Conservation (phyloP, 2,888 invertebrate species). For the Chamaedrilus cognettii region DNA sequence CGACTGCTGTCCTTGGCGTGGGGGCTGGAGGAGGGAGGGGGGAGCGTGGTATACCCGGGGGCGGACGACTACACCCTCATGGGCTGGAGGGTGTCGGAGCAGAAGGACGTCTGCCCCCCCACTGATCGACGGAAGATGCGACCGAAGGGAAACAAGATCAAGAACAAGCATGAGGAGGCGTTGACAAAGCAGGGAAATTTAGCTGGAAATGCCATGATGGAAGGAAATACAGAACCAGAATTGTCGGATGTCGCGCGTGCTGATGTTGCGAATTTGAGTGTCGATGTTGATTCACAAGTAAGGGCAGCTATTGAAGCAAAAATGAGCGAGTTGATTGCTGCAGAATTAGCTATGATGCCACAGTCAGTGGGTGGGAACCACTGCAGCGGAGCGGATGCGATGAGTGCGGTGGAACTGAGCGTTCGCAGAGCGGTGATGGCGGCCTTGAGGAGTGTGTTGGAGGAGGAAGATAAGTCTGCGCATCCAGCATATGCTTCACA, state of each 20-base stretch:
- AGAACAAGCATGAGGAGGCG: neutral
- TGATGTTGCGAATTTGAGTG: neutral
- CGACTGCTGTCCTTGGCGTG: constrained; percentile 68
- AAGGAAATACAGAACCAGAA: neutral
- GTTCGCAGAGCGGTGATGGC: no score
- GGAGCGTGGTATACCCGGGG: constrained; percentile 68
- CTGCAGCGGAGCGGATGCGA: constrained; percentile 1
- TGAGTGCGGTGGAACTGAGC: no score
- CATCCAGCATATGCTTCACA: no score
- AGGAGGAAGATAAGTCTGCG: neutral
- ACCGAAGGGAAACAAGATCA: neutral
- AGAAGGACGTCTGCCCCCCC: constrained; percentile 42
- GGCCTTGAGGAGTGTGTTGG: no score
- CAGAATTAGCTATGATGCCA: neutral
- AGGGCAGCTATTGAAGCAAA: neutral
- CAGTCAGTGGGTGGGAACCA: constrained; percentile 12
- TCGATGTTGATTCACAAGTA: neutral
- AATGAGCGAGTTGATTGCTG: neutral
- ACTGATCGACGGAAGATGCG: neutral
- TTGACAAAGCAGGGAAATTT: neutral
- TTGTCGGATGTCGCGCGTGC: no score
- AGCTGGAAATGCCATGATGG: no score
- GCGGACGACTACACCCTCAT: constrained; percentile 71
- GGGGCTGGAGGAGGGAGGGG: constrained; percentile 68
- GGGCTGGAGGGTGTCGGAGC: constrained; percentile 67